Conservation (phyloP, 2,113 vertebrate species). For the Proteles cristata region DNA sequence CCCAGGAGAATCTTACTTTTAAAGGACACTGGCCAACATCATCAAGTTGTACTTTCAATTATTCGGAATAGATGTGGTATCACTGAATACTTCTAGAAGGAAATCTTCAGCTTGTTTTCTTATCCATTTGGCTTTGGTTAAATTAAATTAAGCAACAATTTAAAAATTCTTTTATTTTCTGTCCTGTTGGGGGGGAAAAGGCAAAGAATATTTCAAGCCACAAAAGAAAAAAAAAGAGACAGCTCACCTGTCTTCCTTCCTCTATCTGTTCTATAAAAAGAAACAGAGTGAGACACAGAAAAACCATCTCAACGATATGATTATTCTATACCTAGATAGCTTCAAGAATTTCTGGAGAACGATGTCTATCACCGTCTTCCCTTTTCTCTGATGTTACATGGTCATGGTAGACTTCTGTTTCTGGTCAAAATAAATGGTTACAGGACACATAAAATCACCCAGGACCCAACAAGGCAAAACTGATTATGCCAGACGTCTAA, state of each 20-base stretch:
- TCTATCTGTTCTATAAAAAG: conserved; percentile 11
- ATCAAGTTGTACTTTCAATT: neutral
- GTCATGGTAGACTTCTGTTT: neutral
- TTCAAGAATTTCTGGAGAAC: neutral
- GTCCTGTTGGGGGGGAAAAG: neutral
- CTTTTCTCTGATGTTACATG: neutral
- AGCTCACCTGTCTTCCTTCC: neutral
- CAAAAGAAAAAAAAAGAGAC: neutral
- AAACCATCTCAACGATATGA: neutral
- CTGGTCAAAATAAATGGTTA: neutral
- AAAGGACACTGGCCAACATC: neutral
- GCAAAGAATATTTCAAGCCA: neutral
- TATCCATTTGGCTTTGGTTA: neutral
- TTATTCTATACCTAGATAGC: neutral
- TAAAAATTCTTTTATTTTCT: conserved; percentile 23
- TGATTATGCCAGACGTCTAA: neutral
- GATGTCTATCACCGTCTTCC: neutral
- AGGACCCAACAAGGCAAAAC: neutral
- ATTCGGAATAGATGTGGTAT: neutral
- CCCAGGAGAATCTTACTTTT: neutral
- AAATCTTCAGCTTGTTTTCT: neutral
- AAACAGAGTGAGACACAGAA: neutral
- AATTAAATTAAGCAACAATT: conserved; percentile 18
- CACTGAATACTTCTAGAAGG: neutral
- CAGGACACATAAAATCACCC: neutral